Base-by-base conservation (phyloP, 1,140 invertebrate genomes). In the Platorchestia sp. region DNA sequence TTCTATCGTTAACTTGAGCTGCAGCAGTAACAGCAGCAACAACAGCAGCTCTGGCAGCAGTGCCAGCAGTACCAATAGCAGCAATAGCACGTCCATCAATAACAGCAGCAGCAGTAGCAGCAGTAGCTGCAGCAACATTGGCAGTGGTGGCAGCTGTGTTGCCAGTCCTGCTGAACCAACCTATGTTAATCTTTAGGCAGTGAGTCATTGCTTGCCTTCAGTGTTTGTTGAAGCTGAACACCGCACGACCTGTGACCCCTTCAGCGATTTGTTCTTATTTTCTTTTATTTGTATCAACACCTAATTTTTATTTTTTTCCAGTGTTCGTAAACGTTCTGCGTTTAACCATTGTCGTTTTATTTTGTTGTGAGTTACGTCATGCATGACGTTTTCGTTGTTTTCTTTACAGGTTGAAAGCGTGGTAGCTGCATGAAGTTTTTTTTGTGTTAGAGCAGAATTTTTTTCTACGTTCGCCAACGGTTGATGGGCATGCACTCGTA, bases 181-280 rank as follows among this genome's bases (percentile, higher is more conserved):
- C 95, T 96, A 96, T 96, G 96, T 96, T 96, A 96, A 96, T 95
- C 96, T 96, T 95, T 96, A 96, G 96, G 96, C 96, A 96, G 96
- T 96, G 96, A 96, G 96, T 96, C 86, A 45, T 51, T 95, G 42
- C 44, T 45, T 95, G 59, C 95, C 42, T 41, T 90, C 86, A 45
- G 47, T 90, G 47, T 90, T 75, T 51, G 86, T 90, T 95, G 95
- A 53, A 40, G 91, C 91, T 44, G 45, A 44, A 6, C 91, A 93
- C 91, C 91, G 91, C 91, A 45, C 42, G 45, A 59, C 95, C 95
- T 87, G 45, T 95, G 42, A 87, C 86, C 41, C 42, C 44, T 42
- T 51, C 43, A 86, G 14, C 95, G 42, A 44, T 95, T 95, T 86
- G 41, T 19, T 95, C 14, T 95, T 22, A 45, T 86, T 44, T 53